Evolutionary conservation across 1,140 invertebrate genomes (phyloP), one percentile per base, ranked within the genome.

Genomic region (Drosophila yakuba): DNA sequence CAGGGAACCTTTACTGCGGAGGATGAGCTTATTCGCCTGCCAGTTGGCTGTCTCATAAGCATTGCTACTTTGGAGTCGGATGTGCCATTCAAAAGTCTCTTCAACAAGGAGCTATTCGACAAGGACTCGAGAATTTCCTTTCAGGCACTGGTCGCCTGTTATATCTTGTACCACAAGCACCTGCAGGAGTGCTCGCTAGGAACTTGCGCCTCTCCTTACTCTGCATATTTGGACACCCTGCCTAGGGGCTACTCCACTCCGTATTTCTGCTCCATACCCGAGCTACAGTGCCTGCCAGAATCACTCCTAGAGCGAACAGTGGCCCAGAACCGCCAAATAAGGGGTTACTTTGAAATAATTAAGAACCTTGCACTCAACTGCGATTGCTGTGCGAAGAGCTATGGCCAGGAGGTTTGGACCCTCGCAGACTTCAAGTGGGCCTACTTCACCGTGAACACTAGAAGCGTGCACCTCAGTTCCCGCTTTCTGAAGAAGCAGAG

Each of bases 391-490:
- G 93, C 69, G 17, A 80, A 63, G 4, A 72, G 20, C 35, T 79
- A 69, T 66, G 93, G 61, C 48, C 73, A 57, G 60, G 90, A 74
- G 73, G 93, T 90, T 54, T 95, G 52, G 92, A 89, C 78, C 75
- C 80, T 90, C 41, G 69, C 91, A 28, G 82, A 76, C 57, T 95
- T 93, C 61, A 92, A 91, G 74, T 94, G 93, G 92, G 95, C 94
- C 1, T 97, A 96, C 93, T 95, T 95, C 80, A 93, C 94, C 69
- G 96, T 97, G 2, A 97, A 97, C 93, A 96, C 96, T 2, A 93
- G 97, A 78, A 95, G 95, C 57, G 94, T 97, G 20, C 94, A 94
- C 78, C 74, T 94, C 10, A 55, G 81, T 57, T 48, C 77, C 7
- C 84, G 81, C 15, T 78, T 82, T 28, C 12, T 91, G 38, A 43